Evolutionary conservation across 1,140 invertebrate genomes (phyloP), one percentile per base, ranked within the genome.

Genomic region (Apocrypta bakeri): DNA sequence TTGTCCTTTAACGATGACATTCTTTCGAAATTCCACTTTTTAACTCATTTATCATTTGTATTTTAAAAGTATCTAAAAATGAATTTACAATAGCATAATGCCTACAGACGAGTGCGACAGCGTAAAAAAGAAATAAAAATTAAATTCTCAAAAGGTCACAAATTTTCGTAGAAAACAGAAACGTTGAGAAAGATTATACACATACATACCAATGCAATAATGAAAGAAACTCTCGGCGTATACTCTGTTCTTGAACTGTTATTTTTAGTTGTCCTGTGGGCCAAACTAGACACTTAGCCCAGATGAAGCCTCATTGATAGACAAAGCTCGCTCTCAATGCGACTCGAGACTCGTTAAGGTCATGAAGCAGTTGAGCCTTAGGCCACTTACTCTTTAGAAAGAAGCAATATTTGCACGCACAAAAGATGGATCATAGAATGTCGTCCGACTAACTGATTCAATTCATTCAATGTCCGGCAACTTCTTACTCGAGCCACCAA

Each of bases 341-440:
- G 85, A 87, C 78, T 86, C 48, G 48, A n/a, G 17, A n/a, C 87
- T 90, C 84, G 86, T 89, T 90, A 85, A 89, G 85, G 84, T 86
- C 86, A 89, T 90, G 86, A 89, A 90, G 84, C 85, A 88, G 86
- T 90, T 89, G 86, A 87, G 87, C 87, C 86, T 88, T 87, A 88
- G 88, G 87, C 85, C 87, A 87, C 85, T 86, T 85, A 84, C 78
- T 84, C 85, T 86, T 85, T 86, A 85, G 79, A 84, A 86, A 82
- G 85, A 90, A 87, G 84, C 85, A 90, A 90, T 91, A 90, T 91
- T 90, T 90, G 89, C 87, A 91, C 88, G 88, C 89, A 91, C 89
- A 91, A 91, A 90, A 88, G 89, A 89, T 90, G 87, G 88, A 91
- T 90, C 88, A 89, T 89, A 87, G 87, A 88, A 89, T 91, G 89